These are phyloP conservation scores for Sander vitreus DNA, from an alignment of 2,113 vertebrate species.

Conservation along the genomic window DNA sequence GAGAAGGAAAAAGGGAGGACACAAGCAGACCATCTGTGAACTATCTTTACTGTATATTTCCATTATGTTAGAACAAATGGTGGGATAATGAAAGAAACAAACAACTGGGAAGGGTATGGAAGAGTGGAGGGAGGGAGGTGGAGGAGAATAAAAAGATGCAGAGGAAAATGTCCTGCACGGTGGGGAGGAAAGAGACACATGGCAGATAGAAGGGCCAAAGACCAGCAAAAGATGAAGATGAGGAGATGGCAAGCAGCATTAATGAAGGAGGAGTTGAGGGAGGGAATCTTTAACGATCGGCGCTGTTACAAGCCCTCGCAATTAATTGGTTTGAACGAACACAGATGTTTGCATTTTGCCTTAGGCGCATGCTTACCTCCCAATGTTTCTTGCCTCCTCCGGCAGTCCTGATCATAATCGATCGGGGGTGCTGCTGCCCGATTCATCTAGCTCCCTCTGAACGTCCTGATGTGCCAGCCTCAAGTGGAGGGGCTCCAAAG, in stretches of 20 bases:
- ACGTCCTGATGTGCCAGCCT: constrained; percentile 33
- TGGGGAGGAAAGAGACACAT: constrained; percentile 39
- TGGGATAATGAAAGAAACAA: constrained; percentile 30
- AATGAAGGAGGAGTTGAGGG: constrained; percentile 52
- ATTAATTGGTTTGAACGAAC: constrained; percentile 66
- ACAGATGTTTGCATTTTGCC: constrained; percentile 71
- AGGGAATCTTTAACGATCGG: constrained; percentile 32
- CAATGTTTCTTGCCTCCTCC: constrained; percentile 19
- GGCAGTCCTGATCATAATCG: constrained; percentile 41
- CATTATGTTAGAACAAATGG: constrained; percentile 33
- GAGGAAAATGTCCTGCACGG: constrained; percentile 13
- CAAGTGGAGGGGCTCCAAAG: constrained; percentile 28
- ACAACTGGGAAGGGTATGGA: constrained; percentile 1
- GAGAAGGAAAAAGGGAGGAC: constrained; percentile 21
- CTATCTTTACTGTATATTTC: constrained; percentile 5
- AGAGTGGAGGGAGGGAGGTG: not conserved
- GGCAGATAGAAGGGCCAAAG: constrained; percentile 31
- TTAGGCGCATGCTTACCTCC: constrained; percentile 32
- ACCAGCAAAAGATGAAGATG: constrained; percentile 23
- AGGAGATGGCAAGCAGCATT: constrained; percentile 34
- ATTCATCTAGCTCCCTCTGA: constrained; percentile 45
- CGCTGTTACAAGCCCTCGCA: constrained; percentile 10
- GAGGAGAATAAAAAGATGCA: constrained; percentile 21
- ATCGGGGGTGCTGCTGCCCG: constrained; percentile 25
- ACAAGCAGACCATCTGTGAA: constrained; percentile 28